A percentile compares a stretch with the other conserved stretches of the same genome.
phyloP scores from a whole-genome alignment of 2,797 vertebrate species.

The Vireo griseus region DNA sequence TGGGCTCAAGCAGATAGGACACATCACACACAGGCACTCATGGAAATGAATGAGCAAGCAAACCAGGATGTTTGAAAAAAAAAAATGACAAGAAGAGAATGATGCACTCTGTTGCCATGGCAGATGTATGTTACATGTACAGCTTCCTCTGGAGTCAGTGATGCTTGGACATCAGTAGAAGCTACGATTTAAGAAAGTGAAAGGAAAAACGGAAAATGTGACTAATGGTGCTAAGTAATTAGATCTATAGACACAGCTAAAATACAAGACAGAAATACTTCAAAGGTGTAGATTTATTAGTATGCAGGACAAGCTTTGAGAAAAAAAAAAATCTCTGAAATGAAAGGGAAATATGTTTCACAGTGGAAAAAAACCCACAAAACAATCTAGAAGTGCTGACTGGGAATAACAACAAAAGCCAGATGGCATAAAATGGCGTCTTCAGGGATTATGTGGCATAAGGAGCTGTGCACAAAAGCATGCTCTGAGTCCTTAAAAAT shows the following conservation, averaged over 20 bases:
- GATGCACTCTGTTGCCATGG: neutral
- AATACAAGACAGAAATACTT: constrained; percentile 3
- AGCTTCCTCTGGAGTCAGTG: neutral
- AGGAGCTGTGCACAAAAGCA: constrained; percentile 63
- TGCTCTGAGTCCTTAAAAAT: constrained; percentile 66
- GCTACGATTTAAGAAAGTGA: neutral
- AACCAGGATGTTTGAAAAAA: neutral
- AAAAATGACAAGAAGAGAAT: neutral
- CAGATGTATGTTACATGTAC: neutral
- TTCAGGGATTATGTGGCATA: constrained; percentile 75
- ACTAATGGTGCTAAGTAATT: neutral
- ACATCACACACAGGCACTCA: neutral
- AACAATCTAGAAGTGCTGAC: constrained; percentile 74
- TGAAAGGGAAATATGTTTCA: constrained; percentile 66
- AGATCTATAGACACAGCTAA: neutral
- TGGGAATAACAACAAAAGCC: constrained; percentile 74
- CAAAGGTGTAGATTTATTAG: constrained; percentile 56
- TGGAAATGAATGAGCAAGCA: neutral
- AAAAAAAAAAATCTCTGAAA: neutral
- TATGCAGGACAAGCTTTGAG: constrained; percentile 25
- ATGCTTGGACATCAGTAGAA: neutral
- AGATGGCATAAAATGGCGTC: constrained; percentile 78
- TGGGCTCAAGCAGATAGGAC: neutral
- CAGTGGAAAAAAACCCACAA: neutral
- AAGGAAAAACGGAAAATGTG: neutral